phyloP scores from a whole-genome alignment of 2,888 invertebrate genomes.

The Nomada fucata region DNA sequence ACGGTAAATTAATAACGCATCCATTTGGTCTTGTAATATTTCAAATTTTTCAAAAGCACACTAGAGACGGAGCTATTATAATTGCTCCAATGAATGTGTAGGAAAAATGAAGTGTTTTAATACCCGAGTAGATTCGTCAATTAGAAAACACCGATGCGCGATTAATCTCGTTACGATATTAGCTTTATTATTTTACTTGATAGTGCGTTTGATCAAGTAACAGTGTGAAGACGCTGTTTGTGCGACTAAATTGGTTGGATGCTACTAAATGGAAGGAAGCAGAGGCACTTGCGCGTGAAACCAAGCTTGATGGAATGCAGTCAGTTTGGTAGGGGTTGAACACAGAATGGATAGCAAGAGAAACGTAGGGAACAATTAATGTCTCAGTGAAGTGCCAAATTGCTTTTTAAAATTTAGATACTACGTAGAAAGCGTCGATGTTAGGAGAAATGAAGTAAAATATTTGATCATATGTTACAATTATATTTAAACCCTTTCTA shows the following conservation, averaged over 20 bases:
- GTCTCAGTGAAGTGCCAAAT: background rate
- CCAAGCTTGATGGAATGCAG: constrained; percentile 46
- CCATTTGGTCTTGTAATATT: constrained; percentile 26
- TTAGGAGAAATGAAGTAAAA: too few relatives aligned
- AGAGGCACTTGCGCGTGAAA: constrained; percentile 59
- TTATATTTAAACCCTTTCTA: too few relatives aligned
- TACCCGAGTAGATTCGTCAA: background rate
- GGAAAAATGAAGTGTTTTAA: background rate
- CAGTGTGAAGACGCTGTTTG: constrained; percentile 74
- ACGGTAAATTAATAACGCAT: constrained; percentile 12
- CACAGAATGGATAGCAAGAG: constrained; percentile 13
- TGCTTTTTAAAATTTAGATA: background rate
- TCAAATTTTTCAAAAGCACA: constrained; percentile 1
- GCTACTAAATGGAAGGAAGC: constrained; percentile 65
- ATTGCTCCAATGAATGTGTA: background rate
- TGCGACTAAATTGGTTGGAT: constrained; percentile 77
- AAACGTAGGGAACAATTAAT: background rate
- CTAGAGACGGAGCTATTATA: background rate
- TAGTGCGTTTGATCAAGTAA: constrained; percentile 75
- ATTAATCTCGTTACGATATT: constrained; percentile 41
- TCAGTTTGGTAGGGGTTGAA: constrained; percentile 38
- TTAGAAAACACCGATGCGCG: background rate
- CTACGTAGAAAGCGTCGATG: background rate
- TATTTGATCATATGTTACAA: too few relatives aligned
- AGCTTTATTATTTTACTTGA: constrained; percentile 76